phyloP scores from a whole-genome alignment of 2,113 vertebrate species.

The Trogon melanurus region DNA sequence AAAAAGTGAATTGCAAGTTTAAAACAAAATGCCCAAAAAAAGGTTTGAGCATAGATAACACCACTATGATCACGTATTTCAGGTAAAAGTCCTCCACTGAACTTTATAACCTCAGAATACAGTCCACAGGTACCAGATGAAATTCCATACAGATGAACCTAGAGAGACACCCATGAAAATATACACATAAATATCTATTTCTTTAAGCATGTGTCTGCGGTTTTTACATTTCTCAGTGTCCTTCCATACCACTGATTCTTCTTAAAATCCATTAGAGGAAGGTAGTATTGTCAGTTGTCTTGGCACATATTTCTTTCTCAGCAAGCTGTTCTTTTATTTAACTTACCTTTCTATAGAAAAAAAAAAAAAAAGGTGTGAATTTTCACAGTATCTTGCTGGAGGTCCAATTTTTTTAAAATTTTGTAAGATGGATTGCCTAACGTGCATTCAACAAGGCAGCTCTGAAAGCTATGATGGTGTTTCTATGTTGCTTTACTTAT shows the following conservation, averaged over 20 bases:
- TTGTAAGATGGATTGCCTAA: neutral
- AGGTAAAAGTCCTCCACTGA: neutral
- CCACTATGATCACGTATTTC: neutral
- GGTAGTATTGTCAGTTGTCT: neutral
- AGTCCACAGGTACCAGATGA: neutral
- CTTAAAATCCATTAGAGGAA: neutral
- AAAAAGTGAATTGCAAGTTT: neutral
- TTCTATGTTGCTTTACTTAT: neutral
- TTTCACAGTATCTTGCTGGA: neutral
- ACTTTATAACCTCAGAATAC: neutral
- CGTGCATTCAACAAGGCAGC: neutral
- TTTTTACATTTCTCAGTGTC: neutral
- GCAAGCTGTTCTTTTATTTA: neutral
- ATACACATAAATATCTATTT: neutral
- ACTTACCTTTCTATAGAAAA: neutral
- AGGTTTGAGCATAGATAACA: neutral
- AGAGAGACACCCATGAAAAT: accelerated
- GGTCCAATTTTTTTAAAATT: neutral
- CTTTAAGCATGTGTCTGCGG: neutral
- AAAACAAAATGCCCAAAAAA: neutral
- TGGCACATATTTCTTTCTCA: neutral
- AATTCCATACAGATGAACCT: neutral
- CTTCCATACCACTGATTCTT: neutral
- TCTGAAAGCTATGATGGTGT: neutral
- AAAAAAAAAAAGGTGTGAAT: neutral